Percentiles rank a stretch among this genome's conserved stretches.
phyloP scores from a whole-genome alignment of 2,113 vertebrate species.

The Hepsetus odoe region DNA sequence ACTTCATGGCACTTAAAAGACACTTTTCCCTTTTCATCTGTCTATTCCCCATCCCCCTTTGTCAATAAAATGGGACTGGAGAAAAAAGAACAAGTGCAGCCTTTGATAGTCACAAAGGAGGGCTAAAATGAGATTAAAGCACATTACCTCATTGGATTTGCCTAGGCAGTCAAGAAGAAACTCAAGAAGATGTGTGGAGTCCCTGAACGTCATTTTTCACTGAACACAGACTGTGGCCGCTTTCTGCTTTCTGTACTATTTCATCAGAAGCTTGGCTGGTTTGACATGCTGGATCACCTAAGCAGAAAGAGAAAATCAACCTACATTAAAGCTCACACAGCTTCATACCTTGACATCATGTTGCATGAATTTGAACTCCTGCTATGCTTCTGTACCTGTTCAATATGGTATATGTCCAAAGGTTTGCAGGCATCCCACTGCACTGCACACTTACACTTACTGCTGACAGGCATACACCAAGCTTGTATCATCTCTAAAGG shows the following conservation, averaged over 20 bases:
- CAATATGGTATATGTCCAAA: neutral
- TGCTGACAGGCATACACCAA: no score
- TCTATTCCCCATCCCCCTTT: neutral
- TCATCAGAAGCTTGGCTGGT: neutral
- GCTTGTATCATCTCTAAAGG: no score
- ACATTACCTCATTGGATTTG: slow-evolving; percentile 46
- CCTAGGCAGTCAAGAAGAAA: slow-evolving; percentile 35
- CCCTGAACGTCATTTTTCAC: slow-evolving; percentile 38
- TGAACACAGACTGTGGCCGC: slow-evolving; percentile 6
- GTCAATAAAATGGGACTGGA: slow-evolving; percentile 22
- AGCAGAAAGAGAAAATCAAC: neutral
- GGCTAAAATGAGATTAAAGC: slow-evolving; percentile 49
- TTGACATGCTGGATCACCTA: neutral
- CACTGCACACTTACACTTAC: no score
- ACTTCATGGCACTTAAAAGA: slow-evolving; percentile 34
- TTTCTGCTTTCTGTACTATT: neutral
- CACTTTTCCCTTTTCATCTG: slow-evolving; percentile 35
- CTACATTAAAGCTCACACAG: neutral
- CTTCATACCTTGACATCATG: neutral
- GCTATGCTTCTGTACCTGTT: neutral
- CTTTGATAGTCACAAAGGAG: slow-evolving; percentile 54
- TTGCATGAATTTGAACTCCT: neutral
- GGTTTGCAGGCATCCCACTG: no score
- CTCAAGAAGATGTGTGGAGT: slow-evolving; percentile 28
- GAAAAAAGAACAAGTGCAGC: slow-evolving; percentile 43